phyloP scores from a whole-genome alignment of 92 coral and sea anemone species.

The Phenganax marumi region DNA sequence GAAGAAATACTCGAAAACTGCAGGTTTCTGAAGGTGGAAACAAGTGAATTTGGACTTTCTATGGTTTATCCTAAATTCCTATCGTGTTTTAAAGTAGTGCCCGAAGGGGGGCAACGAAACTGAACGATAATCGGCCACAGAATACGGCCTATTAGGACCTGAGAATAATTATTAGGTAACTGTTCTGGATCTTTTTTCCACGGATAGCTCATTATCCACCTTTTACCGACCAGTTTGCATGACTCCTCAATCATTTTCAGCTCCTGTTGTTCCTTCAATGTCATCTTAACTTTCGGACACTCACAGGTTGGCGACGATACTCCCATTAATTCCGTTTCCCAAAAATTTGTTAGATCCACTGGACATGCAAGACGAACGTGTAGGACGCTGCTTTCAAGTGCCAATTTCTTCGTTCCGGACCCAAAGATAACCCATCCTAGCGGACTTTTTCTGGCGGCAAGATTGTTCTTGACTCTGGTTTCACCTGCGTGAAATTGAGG shows the following conservation, averaged over 20 bases:
- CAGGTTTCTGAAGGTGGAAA: no score
- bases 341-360: conserved; percentile 47
- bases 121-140: no score
- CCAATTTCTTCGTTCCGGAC: not conserved
- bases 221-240: not conserved
- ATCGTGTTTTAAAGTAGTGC: no score
- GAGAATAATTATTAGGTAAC: conserved; percentile 51
- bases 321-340: conserved; percentile 64
- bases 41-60: no score
- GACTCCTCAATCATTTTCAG: conserved; percentile 28
- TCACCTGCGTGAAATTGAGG: conserved; percentile 63
- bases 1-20: no score
- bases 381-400: conserved; percentile 34
- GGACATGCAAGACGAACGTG: conserved; percentile 48
- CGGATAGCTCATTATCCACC: conserved; percentile 42
- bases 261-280: conserved; percentile 8
- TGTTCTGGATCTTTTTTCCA: conserved; percentile 53
- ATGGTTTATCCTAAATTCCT: no score
- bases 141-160: no score
- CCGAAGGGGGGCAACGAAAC: no score
- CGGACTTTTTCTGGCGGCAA: conserved; percentile 57
- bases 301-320: conserved; percentile 41
- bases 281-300: conserved; percentile 4
- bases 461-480: conserved; percentile 52
- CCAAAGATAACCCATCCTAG: conserved; percentile 68